Base-by-base conservation (phyloP, 2,113 vertebrate species). In the Reinhardtius hippoglossoides region DNA sequence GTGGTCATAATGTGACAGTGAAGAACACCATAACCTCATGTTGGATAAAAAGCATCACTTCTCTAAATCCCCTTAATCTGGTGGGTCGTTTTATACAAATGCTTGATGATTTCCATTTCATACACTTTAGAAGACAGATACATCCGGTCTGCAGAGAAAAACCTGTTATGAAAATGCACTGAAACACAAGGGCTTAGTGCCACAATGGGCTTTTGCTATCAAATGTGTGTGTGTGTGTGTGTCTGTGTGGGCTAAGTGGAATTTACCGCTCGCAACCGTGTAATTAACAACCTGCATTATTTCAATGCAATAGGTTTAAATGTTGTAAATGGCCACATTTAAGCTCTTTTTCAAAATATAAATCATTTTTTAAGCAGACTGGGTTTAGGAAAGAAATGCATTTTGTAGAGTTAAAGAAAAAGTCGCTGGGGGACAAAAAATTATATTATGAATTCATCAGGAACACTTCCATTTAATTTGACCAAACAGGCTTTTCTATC, bases 1-100 rank as follows among this genome's bases (percentile, higher is more conserved):
- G 66, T 87, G 70, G 58, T 86, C 80, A 73, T 69, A 86, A 84
- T 90, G 86, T 89, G 82, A 91, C 87, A 79, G 77, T 69, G 80
- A 84, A 74, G 82, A 90, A 84, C 78, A 67, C 69, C 74, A 63
- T 74, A 84, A 77, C 84, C 79, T 91, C 82, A 77, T 61, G 80
- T 37, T 79, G 88, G 88, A 91, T 91, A 91, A 82, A 93, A 91
- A 91, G 92, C 94, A 89, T 90, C 91, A 87, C 87, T 89, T 90
- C 80, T 65, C 84, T 50, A 88, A 94, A 94, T 92, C 93, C 92
- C 82, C 89, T 90, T 94, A 93, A 94, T 94, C 92, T 87, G 81
- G 40, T 58, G 84, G 71, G 88, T 91, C 63, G 56, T 74, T 90
- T 92, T 81, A 84, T 91, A 85, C 85, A 87, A 93, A 92, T 70